Evolutionary conservation across 2,888 invertebrate species (phyloP).

Genomic region (Drosophila quasianomalipes): DNA sequence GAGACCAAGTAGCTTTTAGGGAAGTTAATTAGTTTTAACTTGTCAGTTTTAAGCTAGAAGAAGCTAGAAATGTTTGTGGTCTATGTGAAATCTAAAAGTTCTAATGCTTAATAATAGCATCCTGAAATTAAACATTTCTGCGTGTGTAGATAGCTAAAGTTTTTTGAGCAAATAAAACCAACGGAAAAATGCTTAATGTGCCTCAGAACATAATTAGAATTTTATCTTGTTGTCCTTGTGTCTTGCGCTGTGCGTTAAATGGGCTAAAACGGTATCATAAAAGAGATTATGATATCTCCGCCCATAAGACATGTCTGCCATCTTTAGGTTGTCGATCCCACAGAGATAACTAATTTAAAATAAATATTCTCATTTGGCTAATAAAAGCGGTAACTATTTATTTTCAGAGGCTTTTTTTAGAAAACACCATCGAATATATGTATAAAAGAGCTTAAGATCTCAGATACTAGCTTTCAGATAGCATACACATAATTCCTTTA

Average conservation of each 20-base stretch:
- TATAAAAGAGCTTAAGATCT: neutral
- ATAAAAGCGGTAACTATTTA: neutral
- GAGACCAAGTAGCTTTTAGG: neutral
- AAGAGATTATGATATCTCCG: neutral
- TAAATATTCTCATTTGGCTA: neutral
- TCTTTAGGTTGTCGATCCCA: neutral
- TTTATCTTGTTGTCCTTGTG: neutral
- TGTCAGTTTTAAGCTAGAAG: neutral
- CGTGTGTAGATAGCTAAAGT: neutral
- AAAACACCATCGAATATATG: neutral
- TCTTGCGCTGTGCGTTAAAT: neutral
- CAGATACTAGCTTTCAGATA: neutral
- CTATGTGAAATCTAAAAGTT: neutral
- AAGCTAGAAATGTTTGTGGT: neutral
- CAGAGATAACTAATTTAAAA: neutral
- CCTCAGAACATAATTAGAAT: neutral
- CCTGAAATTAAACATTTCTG: neutral
- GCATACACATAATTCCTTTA: neutral
- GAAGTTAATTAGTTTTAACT: neutral
- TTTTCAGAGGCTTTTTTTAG: neutral
- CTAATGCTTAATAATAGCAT: neutral
- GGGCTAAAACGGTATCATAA: neutral
- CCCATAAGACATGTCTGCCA: neutral
- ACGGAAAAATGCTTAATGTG: neutral
- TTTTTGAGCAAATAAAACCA: neutral